Evolutionary conservation across 2,113 vertebrate species (phyloP).

Genomic region (Urocolius indicus): DNA sequence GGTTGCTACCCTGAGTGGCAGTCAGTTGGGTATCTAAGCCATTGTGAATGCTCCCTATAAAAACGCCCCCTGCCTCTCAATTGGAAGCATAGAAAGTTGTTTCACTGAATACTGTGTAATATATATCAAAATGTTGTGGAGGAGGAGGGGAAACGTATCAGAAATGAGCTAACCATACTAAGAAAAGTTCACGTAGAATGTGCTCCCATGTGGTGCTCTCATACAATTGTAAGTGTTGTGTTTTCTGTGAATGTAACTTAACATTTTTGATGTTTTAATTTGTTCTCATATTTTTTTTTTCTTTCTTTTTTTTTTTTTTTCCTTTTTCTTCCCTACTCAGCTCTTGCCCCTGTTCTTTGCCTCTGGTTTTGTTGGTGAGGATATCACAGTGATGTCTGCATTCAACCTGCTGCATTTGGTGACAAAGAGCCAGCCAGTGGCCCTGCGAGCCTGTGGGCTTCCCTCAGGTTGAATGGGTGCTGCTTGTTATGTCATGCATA

Average conservation of each 20-base stretch:
- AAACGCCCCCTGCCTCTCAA: background rate
- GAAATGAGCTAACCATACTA: background rate
- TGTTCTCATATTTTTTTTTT: constrained; percentile 69
- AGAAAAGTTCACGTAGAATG: constrained; percentile 17
- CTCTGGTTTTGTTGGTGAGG: constrained; percentile 85
- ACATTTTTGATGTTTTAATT: constrained; percentile 78
- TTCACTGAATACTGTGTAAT: background rate
- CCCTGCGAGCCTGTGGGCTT: constrained; percentile 95
- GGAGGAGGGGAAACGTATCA: background rate
- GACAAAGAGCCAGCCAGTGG: constrained; percentile 97
- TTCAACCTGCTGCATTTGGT: constrained; percentile 99
- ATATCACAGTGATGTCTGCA: constrained; percentile 95
- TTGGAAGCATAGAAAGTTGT: background rate
- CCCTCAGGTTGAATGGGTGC: constrained; percentile 96
- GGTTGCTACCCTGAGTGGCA: background rate
- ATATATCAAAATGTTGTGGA: background rate
- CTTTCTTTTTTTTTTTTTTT: constrained; percentile 59
- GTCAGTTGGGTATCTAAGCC: background rate
- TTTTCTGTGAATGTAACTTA: constrained; percentile 68
- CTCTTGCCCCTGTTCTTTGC: constrained; percentile 83
- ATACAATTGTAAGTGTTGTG: constrained; percentile 41
- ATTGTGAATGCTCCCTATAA: background rate
- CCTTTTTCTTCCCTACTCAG: constrained; percentile 82
- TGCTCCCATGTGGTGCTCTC: background rate
- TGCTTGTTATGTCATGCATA: constrained; percentile 83